These are phyloP conservation scores for Chalcis sispes DNA, from an alignment of 2,888 invertebrate species.

Conservation along the genomic window DNA sequence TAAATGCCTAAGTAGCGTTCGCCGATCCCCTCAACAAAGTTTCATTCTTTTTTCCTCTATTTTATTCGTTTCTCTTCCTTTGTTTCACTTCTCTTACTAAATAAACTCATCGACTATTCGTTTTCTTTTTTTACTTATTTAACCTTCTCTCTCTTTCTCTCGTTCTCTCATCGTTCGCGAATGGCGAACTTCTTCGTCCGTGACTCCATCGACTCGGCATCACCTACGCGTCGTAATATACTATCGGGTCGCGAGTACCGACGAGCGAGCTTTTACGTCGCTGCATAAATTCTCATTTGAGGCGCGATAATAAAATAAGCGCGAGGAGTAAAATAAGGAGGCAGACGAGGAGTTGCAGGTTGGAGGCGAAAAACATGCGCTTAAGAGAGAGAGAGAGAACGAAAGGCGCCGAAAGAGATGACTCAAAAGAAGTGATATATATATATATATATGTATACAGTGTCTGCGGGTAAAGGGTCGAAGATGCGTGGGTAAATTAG, in stretches of 20 bases:
- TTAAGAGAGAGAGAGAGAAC: background rate
- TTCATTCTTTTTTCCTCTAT: background rate
- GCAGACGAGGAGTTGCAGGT: background rate
- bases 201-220: constrained; percentile 57
- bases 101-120: too few species aligned
- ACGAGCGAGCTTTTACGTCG: constrained; percentile 73
- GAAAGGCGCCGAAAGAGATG: background rate
- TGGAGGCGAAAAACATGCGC: background rate
- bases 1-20: too few species aligned
- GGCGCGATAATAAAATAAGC: constrained; percentile 72
- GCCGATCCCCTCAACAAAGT: too few species aligned
- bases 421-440: too few species aligned
- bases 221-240: constrained; percentile 66
- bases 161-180: background rate
- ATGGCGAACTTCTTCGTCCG: constrained; percentile 3
- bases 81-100: background rate
- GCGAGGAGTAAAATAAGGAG: background rate
- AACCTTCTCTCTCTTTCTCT: constrained; percentile 6
- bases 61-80: background rate
- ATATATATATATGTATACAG: too few species aligned
- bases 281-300: constrained; percentile 74
- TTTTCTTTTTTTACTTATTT: background rate
- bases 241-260: constrained; percentile 66
- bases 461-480: too few species aligned
- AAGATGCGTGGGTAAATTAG: too few species aligned